Percentiles rank a stretch among this genome's conserved stretches.
These are phyloP conservation scores for Hassar affinis DNA, from an alignment of 2,113 vertebrate genomes.

Conservation along the genomic window DNA sequence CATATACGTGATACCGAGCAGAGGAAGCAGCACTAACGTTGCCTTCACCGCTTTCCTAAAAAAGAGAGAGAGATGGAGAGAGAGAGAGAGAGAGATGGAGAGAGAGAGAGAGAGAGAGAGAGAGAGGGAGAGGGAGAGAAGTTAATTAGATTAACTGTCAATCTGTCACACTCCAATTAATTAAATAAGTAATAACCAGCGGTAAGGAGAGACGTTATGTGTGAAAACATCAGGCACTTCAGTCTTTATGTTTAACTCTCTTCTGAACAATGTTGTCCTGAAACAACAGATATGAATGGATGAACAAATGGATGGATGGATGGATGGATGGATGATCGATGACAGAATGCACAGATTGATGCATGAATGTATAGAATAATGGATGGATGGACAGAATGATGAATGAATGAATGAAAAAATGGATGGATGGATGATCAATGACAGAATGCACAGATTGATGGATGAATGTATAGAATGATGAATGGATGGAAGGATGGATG, in stretches of 20 bases:
- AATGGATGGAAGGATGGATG: not conserved
- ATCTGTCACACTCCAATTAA: not conserved
- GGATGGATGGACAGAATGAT: not conserved
- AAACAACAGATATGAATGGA: too few species aligned
- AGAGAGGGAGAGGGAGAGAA: slow-evolving; percentile 22
- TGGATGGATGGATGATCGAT: too few species aligned
- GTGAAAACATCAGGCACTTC: not conserved
- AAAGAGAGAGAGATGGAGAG: slow-evolving; percentile 47
- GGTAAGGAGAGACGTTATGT: not conserved
- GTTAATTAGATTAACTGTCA: not conserved
- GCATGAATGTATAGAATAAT: not conserved
- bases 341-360: not conserved
- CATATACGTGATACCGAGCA: slow-evolving; percentile 97
- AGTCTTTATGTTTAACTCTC: not conserved
- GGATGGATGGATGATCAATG: not conserved
- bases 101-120: too few species aligned
- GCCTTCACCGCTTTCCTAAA: slow-evolving; percentile 98
- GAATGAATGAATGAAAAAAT: not conserved
- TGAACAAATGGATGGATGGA: too few species aligned
- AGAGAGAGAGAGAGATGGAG: not conserved
- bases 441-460: too few species aligned
- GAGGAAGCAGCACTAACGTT: slow-evolving; percentile 88
- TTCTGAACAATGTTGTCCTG: not conserved
- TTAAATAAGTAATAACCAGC: not conserved
- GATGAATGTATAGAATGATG: too few species aligned